Evolutionary conservation across 2,797 vertebrate species (phyloP).

Genomic region (Poeciliopsis paucimaculata): DNA sequence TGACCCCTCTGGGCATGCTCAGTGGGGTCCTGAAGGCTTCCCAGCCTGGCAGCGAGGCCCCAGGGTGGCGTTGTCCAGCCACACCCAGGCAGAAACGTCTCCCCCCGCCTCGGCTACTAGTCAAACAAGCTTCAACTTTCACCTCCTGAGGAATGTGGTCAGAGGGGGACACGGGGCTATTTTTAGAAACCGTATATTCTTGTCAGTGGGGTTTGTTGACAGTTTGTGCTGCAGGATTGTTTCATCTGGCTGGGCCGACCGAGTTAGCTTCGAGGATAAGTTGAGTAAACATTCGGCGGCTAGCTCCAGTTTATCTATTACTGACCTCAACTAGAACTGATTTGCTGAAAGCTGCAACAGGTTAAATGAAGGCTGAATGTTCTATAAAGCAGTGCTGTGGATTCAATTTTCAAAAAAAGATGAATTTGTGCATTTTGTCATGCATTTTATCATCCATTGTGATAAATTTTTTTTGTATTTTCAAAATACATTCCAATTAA

Average conservation of each 20-base stretch:
- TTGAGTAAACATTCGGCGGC: slow-evolving; percentile 55
- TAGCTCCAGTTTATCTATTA: slow-evolving; percentile 27
- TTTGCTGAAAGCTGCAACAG: slow-evolving; percentile 40
- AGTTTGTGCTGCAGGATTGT: slow-evolving; percentile 54
- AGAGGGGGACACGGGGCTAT: slow-evolving; percentile 51
- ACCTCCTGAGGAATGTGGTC: slow-evolving; percentile 72
- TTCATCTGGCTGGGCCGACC: slow-evolving; percentile 49
- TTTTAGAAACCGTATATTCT: slow-evolving; percentile 70
- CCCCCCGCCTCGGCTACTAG: slow-evolving; percentile 50
- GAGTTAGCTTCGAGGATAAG: slow-evolving; percentile 53
- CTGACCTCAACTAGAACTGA: slow-evolving; percentile 25
- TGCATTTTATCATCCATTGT: too few species aligned
- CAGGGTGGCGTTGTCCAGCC: slow-evolving; percentile 53
- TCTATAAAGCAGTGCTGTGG: neutral
- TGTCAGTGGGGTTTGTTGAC: slow-evolving; percentile 69
- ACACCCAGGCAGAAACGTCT: slow-evolving; percentile 68
- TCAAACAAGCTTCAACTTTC: slow-evolving; percentile 75
- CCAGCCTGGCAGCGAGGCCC: slow-evolving; percentile 41
- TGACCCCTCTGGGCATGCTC: slow-evolving; percentile 20
- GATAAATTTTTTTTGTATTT: too few species aligned
- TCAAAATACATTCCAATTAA: too few species aligned
- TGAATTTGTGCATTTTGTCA: neutral
- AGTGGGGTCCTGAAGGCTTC: slow-evolving; percentile 29
- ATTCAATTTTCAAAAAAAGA: neutral
- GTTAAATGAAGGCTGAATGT: slow-evolving; percentile 40